Percentiles rank a stretch among this genome's conserved stretches.
Conservation (phyloP, 2,113 vertebrate genomes). For the Anarhynchus alexandrinus region DNA sequence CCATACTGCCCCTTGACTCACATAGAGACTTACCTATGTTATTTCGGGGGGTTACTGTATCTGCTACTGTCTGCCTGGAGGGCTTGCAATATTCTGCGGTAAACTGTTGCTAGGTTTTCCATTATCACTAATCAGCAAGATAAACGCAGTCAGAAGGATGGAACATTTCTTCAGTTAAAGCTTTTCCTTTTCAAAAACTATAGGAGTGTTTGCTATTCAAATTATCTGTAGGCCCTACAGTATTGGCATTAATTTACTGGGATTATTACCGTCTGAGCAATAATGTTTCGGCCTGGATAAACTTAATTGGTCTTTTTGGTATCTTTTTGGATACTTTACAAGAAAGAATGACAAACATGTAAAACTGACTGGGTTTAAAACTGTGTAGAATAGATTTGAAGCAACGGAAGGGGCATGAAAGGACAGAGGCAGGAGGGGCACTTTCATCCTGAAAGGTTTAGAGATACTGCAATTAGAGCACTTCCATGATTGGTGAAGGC, state of each 20-base stretch:
- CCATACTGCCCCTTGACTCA: background rate
- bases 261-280: background rate
- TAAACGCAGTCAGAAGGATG: conserved; percentile 4
- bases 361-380: background rate
- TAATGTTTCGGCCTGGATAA: background rate
- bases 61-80: background rate
- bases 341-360: background rate
- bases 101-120: conserved; percentile 28
- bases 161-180: background rate
- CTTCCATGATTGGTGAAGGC: background rate
- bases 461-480: background rate
- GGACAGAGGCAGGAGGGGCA: background rate
- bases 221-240: background rate
- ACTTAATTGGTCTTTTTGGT: background rate
- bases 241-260: background rate
- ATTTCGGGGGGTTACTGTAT: background rate
- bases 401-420: background rate
- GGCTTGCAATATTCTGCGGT: background rate
- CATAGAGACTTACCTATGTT: background rate
- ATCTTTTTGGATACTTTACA: background rate
- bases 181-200: background rate
- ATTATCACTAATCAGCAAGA: conserved; percentile 35
- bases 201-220: background rate
- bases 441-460: background rate
- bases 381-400: background rate